Conservation (phyloP, 2,797 vertebrate genomes). For the Thalassophryne amazonica region DNA sequence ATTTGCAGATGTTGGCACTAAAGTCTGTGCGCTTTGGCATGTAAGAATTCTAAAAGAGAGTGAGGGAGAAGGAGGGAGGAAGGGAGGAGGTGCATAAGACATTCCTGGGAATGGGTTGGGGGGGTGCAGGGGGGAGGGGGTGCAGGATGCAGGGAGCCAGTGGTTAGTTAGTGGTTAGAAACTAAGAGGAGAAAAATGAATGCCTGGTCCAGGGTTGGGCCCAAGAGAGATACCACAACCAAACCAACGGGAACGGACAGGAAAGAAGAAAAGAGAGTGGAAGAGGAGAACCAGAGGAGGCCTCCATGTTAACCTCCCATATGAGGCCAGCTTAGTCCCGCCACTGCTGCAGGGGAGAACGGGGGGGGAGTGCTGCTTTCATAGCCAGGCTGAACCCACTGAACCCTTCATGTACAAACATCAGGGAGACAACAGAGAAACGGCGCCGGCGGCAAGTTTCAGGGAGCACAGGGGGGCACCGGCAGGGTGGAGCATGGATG, state of each 20-base stretch:
- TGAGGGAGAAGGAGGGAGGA: constrained; percentile 5
- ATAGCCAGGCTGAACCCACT: constrained; percentile 65
- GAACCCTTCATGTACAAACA: constrained; percentile 63
- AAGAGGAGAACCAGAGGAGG: constrained; percentile 38
- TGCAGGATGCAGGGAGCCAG: constrained; percentile 54
- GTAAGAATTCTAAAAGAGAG: constrained; percentile 8
- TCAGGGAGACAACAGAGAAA: constrained; percentile 41
- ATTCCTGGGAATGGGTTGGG: constrained; percentile 56
- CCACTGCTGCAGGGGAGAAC: constrained; percentile 41
- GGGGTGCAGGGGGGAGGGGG: constrained; percentile 1
- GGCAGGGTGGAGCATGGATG: not conserved
- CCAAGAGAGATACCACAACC: constrained; percentile 55
- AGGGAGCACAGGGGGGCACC: not conserved
- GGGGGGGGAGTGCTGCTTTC: constrained; percentile 50
- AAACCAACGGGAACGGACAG: constrained; percentile 22
- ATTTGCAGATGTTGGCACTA: constrained; percentile 54
- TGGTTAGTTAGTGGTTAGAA: constrained; percentile 75
- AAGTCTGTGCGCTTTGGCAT: constrained; percentile 28
- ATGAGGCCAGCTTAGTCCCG: constrained; percentile 44
- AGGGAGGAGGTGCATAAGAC: constrained; percentile 67
- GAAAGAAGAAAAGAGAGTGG: not conserved
- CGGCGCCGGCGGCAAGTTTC: constrained; percentile 19
- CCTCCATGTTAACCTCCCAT: constrained; percentile 32
- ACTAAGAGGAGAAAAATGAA: constrained; percentile 78
- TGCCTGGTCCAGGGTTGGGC: constrained; percentile 65